A percentile compares a stretch with the other conserved stretches of the same genome.
phyloP scores from a whole-genome alignment of 2,113 vertebrate genomes.

The Sterna hirundo region DNA sequence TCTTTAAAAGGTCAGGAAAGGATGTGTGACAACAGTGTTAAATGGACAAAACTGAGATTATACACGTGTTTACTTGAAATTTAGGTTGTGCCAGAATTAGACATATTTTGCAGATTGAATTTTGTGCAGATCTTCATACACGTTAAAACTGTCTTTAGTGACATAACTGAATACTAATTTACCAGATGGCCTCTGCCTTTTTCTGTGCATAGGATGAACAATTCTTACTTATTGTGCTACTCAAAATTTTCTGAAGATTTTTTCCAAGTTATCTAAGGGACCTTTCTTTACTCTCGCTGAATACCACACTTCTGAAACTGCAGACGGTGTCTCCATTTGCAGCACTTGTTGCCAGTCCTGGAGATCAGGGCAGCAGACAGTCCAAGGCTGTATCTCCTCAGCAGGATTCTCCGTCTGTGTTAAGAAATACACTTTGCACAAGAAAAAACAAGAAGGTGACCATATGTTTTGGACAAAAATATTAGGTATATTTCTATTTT shows the following conservation, averaged over 20 bases:
- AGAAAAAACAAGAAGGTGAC: not conserved
- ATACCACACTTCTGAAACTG: not conserved
- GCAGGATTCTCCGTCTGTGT: not conserved
- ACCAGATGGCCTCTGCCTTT: not conserved
- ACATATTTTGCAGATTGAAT: not conserved
- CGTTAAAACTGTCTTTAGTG: not conserved
- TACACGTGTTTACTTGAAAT: not conserved
- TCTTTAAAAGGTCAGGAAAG: not conserved
- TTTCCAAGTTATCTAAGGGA: not conserved
- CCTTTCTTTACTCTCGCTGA: not conserved
- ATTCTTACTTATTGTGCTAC: not conserved
- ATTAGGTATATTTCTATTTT: not conserved
- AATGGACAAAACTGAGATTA: not conserved
- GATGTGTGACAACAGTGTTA: not conserved
- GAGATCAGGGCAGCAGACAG: not conserved
- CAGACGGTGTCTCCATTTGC: not conserved
- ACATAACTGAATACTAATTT: not conserved
- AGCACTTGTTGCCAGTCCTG: not conserved
- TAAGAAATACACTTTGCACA: not conserved
- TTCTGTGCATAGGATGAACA: not conserved
- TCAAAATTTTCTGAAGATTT: not conserved
- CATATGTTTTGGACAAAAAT: not conserved
- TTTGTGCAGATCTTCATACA: not conserved
- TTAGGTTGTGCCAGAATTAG: not conserved
- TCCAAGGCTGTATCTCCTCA: not conserved